A percentile compares a stretch with the other conserved stretches of the same genome.
phyloP scores from a whole-genome alignment of 2,797 vertebrate genomes.

The Cynodonichthys magdalenae region DNA sequence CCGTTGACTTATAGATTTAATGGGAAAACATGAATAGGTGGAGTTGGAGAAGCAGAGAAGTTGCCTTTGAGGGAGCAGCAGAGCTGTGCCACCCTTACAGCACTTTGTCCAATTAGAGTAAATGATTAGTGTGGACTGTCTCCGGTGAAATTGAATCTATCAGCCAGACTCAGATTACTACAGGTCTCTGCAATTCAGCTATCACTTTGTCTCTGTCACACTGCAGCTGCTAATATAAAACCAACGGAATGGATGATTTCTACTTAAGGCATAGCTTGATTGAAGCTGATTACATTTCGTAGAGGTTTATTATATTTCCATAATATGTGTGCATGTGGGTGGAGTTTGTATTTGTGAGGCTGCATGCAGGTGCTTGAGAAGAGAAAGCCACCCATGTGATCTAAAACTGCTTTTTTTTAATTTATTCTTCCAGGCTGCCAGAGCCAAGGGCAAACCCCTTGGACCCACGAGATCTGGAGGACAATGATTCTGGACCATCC shows the following conservation, averaged over 20 bases:
- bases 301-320: constrained; percentile 62
- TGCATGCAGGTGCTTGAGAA: constrained; percentile 18
- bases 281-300: constrained; percentile 72
- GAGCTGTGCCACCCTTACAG: constrained; percentile 48
- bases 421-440: constrained; percentile 62
- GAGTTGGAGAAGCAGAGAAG: constrained; percentile 32
- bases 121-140: constrained; percentile 69
- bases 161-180: constrained; percentile 58
- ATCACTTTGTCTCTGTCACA: constrained; percentile 71
- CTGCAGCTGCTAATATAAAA: constrained; percentile 59
- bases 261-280: constrained; percentile 66
- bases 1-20: constrained; percentile 35
- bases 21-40: constrained; percentile 1
- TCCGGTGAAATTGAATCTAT: constrained; percentile 70
- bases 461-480: constrained; percentile 63
- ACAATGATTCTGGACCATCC: constrained; percentile 64
- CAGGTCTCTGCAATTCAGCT: constrained; percentile 65
- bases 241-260: constrained; percentile 70
- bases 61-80: constrained; percentile 26
- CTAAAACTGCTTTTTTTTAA: not conserved
- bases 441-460: constrained; percentile 72
- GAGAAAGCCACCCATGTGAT: not conserved
- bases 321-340: constrained; percentile 22
- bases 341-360: constrained; percentile 9
- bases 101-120: constrained; percentile 74